These are phyloP conservation scores for Nephrotoma appendiculata DNA, from an alignment of 2,888 invertebrate species.

Conservation along the genomic window DNA sequence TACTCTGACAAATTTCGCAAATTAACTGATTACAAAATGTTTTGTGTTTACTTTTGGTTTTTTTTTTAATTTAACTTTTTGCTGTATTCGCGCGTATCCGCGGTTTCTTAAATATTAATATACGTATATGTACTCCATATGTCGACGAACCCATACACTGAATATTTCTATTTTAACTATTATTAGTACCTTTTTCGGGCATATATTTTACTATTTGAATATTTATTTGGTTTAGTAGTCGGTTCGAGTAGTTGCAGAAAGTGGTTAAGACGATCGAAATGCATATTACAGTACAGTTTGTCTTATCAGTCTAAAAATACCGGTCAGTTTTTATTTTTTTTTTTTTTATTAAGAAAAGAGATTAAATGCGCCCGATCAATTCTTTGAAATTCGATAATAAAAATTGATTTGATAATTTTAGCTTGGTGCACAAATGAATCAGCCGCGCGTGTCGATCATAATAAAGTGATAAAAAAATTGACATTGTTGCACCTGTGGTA, in stretches of 20 bases:
- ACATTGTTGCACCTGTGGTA: not conserved
- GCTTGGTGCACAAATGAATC: not conserved
- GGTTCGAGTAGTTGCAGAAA: not conserved
- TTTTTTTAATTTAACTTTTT: not conserved
- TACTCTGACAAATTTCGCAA: not conserved
- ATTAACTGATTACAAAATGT: conserved; percentile 1
- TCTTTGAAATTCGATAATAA: not conserved
- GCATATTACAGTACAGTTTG: not conserved
- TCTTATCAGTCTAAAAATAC: not conserved
- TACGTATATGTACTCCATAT: not conserved
- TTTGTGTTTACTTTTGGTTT: conserved; percentile 3
- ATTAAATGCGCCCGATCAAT: not conserved
- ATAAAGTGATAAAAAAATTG: not conserved
- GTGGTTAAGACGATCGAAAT: too few relatives aligned
- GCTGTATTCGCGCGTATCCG: not conserved
- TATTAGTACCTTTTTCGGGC: not conserved
- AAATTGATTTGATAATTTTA: not conserved
- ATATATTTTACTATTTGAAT: not conserved
- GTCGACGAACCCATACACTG: not conserved
- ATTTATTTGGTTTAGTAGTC: not conserved
- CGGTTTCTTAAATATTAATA: not conserved
- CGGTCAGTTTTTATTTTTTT: not conserved
- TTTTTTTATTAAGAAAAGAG: not conserved
- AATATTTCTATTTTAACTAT: not conserved
- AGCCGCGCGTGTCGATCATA: not conserved